A percentile compares a stretch with the other conserved stretches of the same genome.
Conservation (phyloP, 2,888 invertebrate genomes). For the Dryomyza anilis region DNA sequence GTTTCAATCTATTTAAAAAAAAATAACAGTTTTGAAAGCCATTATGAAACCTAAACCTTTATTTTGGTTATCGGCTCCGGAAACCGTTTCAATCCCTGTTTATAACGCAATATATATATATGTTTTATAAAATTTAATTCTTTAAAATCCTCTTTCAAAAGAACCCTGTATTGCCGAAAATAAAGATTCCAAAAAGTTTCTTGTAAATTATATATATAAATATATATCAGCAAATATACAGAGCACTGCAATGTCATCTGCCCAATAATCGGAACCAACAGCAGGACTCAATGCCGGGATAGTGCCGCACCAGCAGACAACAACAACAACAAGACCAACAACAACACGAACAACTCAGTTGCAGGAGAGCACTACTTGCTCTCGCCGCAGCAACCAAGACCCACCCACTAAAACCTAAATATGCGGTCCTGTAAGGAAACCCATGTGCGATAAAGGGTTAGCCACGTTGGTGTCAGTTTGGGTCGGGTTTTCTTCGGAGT, state of each 20-base stretch:
- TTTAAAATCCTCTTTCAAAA: too few relatives aligned
- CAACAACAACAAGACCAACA: neutral
- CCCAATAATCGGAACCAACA: slow-evolving; percentile 6
- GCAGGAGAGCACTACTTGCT: neutral
- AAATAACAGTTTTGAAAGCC: too few relatives aligned
- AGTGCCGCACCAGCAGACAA: neutral
- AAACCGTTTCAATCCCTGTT: too few relatives aligned
- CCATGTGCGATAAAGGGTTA: slow-evolving; percentile 64
- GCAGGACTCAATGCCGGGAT: neutral
- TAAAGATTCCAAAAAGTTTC: neutral
- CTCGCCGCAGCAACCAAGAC: neutral
- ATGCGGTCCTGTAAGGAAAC: slow-evolving; percentile 64
- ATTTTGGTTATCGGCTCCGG: too few relatives aligned
- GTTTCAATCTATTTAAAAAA: too few relatives aligned
- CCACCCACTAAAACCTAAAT: slow-evolving; percentile 63
- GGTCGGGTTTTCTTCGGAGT: slow-evolving; percentile 43
- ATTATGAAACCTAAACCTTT: too few relatives aligned
- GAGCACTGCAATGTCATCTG: slow-evolving; percentile 5
- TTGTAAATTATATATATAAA: neutral
- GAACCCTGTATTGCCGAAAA: too few relatives aligned
- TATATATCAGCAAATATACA: neutral
- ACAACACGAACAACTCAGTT: neutral
- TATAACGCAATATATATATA: too few relatives aligned
- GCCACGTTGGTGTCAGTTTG: slow-evolving; percentile 61
- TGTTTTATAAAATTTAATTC: too few relatives aligned